phyloP scores from a whole-genome alignment of 2,113 vertebrate genomes.

The Heliornis fulica region DNA sequence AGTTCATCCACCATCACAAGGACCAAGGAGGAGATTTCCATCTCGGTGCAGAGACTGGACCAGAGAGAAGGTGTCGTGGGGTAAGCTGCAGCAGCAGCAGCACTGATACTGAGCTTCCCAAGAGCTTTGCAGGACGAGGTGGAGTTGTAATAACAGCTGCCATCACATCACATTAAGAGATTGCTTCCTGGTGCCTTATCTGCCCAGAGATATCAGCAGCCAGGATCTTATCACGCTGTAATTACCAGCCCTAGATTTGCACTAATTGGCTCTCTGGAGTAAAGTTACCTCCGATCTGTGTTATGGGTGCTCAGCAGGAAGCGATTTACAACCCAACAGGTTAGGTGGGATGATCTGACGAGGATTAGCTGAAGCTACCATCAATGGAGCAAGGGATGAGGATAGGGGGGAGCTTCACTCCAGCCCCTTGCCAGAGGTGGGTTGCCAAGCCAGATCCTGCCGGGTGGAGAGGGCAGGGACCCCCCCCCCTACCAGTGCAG shows the following conservation, averaged over 20 bases:
- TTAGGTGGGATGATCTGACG: neutral
- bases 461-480: neutral
- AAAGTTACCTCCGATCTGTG: conserved; percentile 54
- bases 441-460: neutral
- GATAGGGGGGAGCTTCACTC: neutral
- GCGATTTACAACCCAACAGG: conserved; percentile 22
- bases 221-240: conserved; percentile 53
- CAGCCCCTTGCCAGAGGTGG: rapidly evolving
- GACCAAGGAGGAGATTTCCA: rapidly evolving
- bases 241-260: conserved; percentile 67
- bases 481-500: no score
- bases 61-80: neutral
- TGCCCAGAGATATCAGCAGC: conserved; percentile 33
- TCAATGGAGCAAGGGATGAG: neutral
- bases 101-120: rapidly evolving
- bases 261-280: conserved; percentile 78
- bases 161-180: neutral
- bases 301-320: conserved; percentile 44
- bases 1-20: rapidly evolving
- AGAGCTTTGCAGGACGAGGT: neutral
- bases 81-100: neutral
- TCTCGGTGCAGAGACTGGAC: neutral
- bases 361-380: neutral
- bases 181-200: conserved; percentile 14
- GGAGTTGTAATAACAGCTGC: neutral